Evolutionary conservation across 2,113 vertebrate genomes (phyloP).

Genomic region (Pangasianodon gigas): DNA sequence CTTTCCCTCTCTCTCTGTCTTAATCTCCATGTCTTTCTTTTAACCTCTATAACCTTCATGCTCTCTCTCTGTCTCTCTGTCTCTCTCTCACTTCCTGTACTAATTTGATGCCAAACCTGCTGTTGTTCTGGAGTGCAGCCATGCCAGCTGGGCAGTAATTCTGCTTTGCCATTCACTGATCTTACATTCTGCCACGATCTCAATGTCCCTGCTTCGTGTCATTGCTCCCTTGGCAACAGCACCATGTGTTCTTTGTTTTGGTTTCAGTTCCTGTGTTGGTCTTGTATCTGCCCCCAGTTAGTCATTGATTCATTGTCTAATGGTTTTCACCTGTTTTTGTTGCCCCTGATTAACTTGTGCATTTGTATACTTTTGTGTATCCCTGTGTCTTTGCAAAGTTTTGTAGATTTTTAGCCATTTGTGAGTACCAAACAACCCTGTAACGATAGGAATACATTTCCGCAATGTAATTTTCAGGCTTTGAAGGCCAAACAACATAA

Average conservation of each 20-base stretch:
- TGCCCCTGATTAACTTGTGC: background rate
- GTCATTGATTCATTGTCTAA: background rate
- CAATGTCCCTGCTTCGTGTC: constrained; percentile 10
- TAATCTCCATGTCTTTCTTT: background rate
- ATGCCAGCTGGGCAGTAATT: constrained; percentile 46
- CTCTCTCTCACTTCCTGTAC: background rate
- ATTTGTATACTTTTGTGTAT: background rate
- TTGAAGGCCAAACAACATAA: too few relatives aligned
- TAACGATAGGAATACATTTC: background rate
- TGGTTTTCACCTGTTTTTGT: background rate
- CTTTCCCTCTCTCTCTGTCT: constrained; percentile 7
- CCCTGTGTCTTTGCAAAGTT: background rate
- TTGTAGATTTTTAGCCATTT: background rate
- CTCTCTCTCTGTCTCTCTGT: constrained; percentile 7
- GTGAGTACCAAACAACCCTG: background rate
- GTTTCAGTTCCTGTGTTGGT: background rate
- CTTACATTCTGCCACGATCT: background rate
- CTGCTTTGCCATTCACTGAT: constrained; percentile 23
- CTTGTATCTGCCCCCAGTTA: background rate
- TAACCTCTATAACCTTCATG: constrained; percentile 14
- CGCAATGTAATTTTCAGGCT: background rate
- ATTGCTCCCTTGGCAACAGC: background rate
- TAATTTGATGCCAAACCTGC: constrained; percentile 48
- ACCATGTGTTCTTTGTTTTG: constrained; percentile 3
- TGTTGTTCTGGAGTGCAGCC: constrained; percentile 51